phyloP scores from a whole-genome alignment of 2,113 vertebrate species.

The Strix uralensis region DNA sequence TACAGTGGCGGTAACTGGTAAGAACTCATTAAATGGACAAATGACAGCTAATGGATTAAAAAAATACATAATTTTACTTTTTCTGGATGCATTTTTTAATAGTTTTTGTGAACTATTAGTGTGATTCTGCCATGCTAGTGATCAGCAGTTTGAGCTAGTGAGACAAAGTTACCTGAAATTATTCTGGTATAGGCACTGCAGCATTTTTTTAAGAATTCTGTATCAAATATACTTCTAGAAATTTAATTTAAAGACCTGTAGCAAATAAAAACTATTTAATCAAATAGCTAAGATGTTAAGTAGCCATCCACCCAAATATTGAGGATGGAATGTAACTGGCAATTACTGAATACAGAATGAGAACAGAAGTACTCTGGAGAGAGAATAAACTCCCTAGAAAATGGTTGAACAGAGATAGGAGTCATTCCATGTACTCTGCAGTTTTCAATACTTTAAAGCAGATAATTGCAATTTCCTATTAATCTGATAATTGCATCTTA shows the following conservation, averaged over 20 bases:
- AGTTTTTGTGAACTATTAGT: background rate
- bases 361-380: background rate
- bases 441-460: background rate
- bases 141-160: background rate
- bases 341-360: background rate
- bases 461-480: background rate
- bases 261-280: background rate
- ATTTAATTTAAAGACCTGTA: background rate
- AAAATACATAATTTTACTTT: background rate
- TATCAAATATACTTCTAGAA: background rate
- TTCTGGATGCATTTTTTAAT: background rate
- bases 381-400: background rate
- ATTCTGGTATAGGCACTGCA: background rate
- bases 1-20: background rate
- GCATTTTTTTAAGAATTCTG: background rate
- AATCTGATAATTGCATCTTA: background rate
- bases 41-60: background rate
- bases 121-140: background rate
- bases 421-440: background rate
- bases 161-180: background rate
- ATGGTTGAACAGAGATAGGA: background rate
- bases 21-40: background rate
- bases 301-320: background rate
- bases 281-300: background rate
- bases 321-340: background rate